These are phyloP conservation scores for Megastigmus dorsalis DNA, from an alignment of 2,888 invertebrate species.

Conservation along the genomic window DNA sequence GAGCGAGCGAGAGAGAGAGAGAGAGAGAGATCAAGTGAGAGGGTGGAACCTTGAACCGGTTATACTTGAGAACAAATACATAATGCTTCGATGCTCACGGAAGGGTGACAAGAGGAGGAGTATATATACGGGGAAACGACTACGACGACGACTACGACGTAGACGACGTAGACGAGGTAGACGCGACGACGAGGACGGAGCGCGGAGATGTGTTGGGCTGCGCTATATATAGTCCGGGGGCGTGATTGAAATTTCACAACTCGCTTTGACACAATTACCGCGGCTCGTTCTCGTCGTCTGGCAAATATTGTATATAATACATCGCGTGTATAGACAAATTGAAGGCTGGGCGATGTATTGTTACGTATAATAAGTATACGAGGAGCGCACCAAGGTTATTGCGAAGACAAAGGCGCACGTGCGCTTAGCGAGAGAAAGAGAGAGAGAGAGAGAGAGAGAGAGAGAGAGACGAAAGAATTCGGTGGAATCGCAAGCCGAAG, in stretches of 20 bases:
- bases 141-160: no score
- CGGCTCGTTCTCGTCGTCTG: no score
- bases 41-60: conserved; percentile 69
- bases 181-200: conserved; percentile 55
- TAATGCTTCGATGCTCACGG: conserved; percentile 71
- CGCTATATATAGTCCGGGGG: conserved; percentile 52
- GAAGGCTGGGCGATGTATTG: no score
- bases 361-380: no score
- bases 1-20: conserved; percentile 58
- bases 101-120: conserved; percentile 56
- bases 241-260: conserved; percentile 74
- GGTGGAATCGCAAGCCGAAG: conserved; percentile 51
- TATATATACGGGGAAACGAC: no score
- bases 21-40: conserved; percentile 59
- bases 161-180: no score
- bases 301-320: no score
- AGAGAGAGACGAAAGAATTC: conserved; percentile 53
- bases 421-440: no score
- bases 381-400: no score
- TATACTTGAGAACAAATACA: conserved; percentile 73
- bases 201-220: not conserved
- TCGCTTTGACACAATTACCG: conserved; percentile 74
- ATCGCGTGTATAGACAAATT: no score
- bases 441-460: not conserved
- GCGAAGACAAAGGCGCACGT: no score